Percentiles rank a stretch among this genome's conserved stretches.
These are phyloP conservation scores for Erebia ligea DNA, from an alignment of 2,888 invertebrate genomes.

Conservation along the genomic window DNA sequence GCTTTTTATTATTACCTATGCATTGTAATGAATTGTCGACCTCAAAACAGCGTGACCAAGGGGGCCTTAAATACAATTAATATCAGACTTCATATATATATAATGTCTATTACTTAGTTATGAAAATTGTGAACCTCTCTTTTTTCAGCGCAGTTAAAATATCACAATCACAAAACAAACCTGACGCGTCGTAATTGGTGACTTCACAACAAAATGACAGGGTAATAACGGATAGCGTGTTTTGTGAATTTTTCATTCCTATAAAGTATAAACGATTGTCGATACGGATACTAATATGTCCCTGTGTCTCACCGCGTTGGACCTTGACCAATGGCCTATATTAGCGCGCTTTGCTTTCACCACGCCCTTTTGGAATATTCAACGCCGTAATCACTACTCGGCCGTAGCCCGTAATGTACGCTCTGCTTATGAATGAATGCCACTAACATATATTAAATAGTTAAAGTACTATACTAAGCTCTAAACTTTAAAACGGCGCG, in stretches of 20 bases:
- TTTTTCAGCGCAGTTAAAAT: slow-evolving; percentile 2
- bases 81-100: background rate
- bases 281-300: slow-evolving; percentile 28
- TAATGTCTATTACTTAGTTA: background rate
- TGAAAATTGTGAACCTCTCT: background rate
- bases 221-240: slow-evolving; percentile 14
- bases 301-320: slow-evolving; percentile 15
- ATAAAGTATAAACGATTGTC: slow-evolving; percentile 34
- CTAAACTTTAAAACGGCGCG: background rate
- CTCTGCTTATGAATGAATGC: slow-evolving; percentile 43
- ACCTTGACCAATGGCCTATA: slow-evolving; percentile 55
- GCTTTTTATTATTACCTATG: too few species aligned
- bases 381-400: slow-evolving; percentile 51
- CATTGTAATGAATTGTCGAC: slow-evolving; percentile 7
- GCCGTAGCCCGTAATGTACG: slow-evolving; percentile 41
- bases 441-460: background rate
- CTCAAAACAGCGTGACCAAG: slow-evolving; percentile 14
- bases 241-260: slow-evolving; percentile 27
- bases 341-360: slow-evolving; percentile 38
- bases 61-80: slow-evolving; percentile 3
- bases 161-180: slow-evolving; percentile 17
- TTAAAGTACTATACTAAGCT: background rate
- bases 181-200: background rate
- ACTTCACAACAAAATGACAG: slow-evolving; percentile 16
- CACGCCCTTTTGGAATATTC: slow-evolving; percentile 51